These are phyloP conservation scores for Drosophila subpulchrella DNA, from an alignment of 1,140 invertebrate genomes.

Conservation along the genomic window DNA sequence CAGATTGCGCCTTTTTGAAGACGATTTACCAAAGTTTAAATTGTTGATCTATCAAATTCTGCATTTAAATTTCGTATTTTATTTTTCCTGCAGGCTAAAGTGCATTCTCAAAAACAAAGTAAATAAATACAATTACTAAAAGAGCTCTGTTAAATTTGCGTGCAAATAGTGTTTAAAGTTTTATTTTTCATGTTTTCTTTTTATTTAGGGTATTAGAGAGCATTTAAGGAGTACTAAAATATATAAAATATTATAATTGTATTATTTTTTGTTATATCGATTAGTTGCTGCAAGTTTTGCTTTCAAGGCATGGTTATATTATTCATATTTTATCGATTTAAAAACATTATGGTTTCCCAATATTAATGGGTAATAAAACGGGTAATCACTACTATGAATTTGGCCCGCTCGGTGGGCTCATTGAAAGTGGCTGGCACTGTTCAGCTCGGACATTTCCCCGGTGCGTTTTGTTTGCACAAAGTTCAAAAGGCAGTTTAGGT, in stretches of 20 bases:
- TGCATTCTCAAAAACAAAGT: slow-evolving; percentile 15
- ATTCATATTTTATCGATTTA: neutral
- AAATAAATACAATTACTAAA: slow-evolving; percentile 26
- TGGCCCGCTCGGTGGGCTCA: slow-evolving; percentile 12
- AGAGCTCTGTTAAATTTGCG: slow-evolving; percentile 60
- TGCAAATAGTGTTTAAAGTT: slow-evolving; percentile 27
- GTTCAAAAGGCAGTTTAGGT: slow-evolving; percentile 52
- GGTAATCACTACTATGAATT: neutral
- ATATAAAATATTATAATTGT: neutral
- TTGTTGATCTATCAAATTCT: slow-evolving; percentile 43
- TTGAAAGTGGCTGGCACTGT: slow-evolving; percentile 64
- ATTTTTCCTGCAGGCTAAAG: neutral
- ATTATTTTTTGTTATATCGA: too few species aligned
- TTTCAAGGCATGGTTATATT: too few species aligned
- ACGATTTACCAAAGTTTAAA: slow-evolving; percentile 35
- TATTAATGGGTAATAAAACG: slow-evolving; percentile 5
- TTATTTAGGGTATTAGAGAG: neutral
- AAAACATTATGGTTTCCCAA: neutral
- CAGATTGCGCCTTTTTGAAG: slow-evolving; percentile 11
- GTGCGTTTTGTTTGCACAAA: slow-evolving; percentile 73
- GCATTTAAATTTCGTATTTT: slow-evolving; percentile 35
- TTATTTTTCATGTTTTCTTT: neutral
- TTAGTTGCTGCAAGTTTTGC: too few species aligned
- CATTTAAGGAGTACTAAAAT: too few species aligned
- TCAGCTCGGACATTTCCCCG: slow-evolving; percentile 46